These are phyloP conservation scores for Taurulus bubalis DNA, from an alignment of 2,113 vertebrate genomes.

Conservation along the genomic window DNA sequence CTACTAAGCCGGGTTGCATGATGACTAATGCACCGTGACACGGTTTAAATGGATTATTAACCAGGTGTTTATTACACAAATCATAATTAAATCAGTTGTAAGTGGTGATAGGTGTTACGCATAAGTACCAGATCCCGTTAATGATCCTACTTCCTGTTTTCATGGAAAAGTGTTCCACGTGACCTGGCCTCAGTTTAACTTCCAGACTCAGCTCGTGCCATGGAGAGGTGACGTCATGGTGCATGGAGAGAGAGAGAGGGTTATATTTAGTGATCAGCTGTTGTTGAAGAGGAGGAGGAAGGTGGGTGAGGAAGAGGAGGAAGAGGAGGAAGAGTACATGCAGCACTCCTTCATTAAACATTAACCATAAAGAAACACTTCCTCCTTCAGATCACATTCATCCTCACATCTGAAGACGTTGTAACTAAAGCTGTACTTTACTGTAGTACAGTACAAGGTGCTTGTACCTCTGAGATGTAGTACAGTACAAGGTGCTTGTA, in stretches of 20 bases:
- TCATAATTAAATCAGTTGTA: not conserved
- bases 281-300: constrained; percentile 47
- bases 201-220: not conserved
- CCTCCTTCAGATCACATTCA: too few species aligned
- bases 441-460: too few species aligned
- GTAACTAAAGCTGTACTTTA: too few species aligned
- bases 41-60: fast-evolving
- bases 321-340: constrained; percentile 15
- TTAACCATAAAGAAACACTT: not conserved
- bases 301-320: not conserved
- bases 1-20: not conserved
- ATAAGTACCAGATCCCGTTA: too few species aligned
- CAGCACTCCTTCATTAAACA: not conserved
- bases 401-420: too few species aligned
- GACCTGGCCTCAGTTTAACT: not conserved
- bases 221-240: too few species aligned
- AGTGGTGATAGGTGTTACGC: too few species aligned
- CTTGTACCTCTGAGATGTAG: too few species aligned
- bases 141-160: constrained; percentile 72
- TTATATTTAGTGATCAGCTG: constrained; percentile 75
- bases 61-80: not conserved
- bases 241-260: constrained; percentile 15
- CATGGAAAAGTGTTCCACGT: constrained; percentile 55
- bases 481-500: too few species aligned
- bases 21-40: fast-evolving